Base-by-base conservation (phyloP, 2,797 vertebrate species). In the Toxotes lorentzi region DNA sequence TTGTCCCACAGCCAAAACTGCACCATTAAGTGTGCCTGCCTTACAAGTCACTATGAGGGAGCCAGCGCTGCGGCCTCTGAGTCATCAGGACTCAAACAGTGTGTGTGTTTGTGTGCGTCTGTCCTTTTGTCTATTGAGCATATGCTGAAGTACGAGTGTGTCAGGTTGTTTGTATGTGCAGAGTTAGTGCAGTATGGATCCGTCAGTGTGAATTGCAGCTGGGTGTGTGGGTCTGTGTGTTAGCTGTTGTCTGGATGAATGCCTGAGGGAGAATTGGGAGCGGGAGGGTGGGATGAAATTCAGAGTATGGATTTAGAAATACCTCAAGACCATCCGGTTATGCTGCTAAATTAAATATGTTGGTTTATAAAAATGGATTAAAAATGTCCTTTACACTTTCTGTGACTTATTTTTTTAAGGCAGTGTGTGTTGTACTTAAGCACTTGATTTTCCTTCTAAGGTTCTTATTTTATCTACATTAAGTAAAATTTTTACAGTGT, bases 301-400 rank as follows among this genome's bases (percentile, higher is more conserved):
- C 88, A 91, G 85, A 90, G 84, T 86, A 83, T 94, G 93, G 87
- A 94, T 93, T 91, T 94, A 94, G 94, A 97, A 97, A 97, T 98
- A 97, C 96, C 96, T 97, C 96, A 98, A 96, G 94, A 96, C 94
- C 96, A 95, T 96, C 94, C 91, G 94, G 92, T 96, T 95, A 96
- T 97, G 96, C 97, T 97, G 96, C 96, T 97, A 97, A 95, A 95
- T 95, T 93, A 93, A 92, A 95, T 89, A 96, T 95, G 91, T 93
- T 93, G 86, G 85, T 95, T 95, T 95, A 93, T 95, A 93, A 90
- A 91, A 95, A 93, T 88, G 84, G 84, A 95, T 94, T 94, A 95
- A 95, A 92, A 93, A 92, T 91, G 89, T 95, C 89, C 89, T 95
- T 93, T 94, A 93, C 91, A 93, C 87, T 89, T 80, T 87, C 40